These are phyloP conservation scores for Barnardius zonarius DNA, from an alignment of 2,113 vertebrate genomes.

Conservation along the genomic window DNA sequence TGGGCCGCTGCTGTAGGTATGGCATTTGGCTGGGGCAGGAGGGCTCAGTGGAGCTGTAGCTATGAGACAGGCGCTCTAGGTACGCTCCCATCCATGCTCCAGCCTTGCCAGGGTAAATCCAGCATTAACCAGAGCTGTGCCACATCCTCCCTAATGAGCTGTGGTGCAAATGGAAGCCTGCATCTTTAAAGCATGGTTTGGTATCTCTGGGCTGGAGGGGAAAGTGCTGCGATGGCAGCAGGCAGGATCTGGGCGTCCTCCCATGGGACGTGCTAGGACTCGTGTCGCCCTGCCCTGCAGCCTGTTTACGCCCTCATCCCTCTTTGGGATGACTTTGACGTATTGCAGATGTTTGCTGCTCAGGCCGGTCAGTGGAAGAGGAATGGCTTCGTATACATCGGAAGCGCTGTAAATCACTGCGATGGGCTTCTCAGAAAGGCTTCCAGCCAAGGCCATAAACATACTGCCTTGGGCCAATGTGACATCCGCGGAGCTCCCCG, in stretches of 20 bases:
- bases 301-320: neutral
- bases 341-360: neutral
- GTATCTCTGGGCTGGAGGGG: neutral
- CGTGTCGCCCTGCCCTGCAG: neutral
- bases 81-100: fast-evolving
- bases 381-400: neutral
- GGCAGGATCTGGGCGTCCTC: neutral
- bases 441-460: slow-evolving; percentile 30
- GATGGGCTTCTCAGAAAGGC: slow-evolving; percentile 41
- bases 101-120: neutral
- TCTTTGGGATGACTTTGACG: neutral
- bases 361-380: neutral
- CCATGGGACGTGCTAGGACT: neutral
- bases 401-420: slow-evolving; percentile 9
- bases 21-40: neutral
- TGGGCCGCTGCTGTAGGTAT: neutral
- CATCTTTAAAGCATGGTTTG: neutral
- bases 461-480: neutral
- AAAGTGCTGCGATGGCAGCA: neutral
- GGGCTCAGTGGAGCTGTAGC: fast-evolving
- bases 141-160: neutral
- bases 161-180: neutral
- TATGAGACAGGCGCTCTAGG: neutral
- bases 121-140: neutral
- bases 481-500: slow-evolving; percentile 29